These are phyloP conservation scores for Phoenicopterus ruber DNA, from an alignment of 2,113 vertebrate species.

Conservation along the genomic window DNA sequence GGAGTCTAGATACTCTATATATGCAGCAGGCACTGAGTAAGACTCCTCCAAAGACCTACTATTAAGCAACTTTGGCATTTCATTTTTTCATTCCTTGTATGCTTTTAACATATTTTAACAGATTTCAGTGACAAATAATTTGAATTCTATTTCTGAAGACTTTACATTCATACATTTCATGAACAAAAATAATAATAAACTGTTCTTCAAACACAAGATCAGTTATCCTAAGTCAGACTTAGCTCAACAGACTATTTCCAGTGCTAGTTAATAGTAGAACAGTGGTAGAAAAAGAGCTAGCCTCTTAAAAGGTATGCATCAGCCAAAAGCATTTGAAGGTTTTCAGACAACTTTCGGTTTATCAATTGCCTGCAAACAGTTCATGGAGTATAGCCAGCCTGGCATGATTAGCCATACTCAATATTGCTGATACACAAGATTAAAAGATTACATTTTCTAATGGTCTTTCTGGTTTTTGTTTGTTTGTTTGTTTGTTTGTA, in stretches of 20 bases:
- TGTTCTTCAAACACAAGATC: not conserved
- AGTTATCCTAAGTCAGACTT: not conserved
- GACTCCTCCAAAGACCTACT: not conserved
- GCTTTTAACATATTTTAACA: not conserved
- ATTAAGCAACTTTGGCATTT: not conserved
- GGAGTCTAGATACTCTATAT: not conserved
- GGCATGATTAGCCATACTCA: not conserved
- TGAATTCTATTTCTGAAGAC: not conserved
- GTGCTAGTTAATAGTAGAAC: not conserved
- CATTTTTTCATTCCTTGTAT: not conserved
- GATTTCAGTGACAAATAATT: not conserved
- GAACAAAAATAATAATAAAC: not conserved
- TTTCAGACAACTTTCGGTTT: not conserved
- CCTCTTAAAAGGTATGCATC: not conserved
- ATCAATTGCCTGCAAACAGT: not conserved
- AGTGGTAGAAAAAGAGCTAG: not conserved
- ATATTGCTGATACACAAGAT: fast-evolving
- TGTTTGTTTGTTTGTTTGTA: not conserved
- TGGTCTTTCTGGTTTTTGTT: not conserved
- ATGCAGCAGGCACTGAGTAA: not conserved
- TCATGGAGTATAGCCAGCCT: not conserved
- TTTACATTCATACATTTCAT: not conserved
- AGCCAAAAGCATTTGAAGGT: not conserved
- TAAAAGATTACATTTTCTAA: not conserved
- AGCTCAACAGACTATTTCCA: not conserved